These are phyloP conservation scores for Anarrhichthys ocellatus DNA, from an alignment of 2,113 vertebrate species.

Conservation along the genomic window DNA sequence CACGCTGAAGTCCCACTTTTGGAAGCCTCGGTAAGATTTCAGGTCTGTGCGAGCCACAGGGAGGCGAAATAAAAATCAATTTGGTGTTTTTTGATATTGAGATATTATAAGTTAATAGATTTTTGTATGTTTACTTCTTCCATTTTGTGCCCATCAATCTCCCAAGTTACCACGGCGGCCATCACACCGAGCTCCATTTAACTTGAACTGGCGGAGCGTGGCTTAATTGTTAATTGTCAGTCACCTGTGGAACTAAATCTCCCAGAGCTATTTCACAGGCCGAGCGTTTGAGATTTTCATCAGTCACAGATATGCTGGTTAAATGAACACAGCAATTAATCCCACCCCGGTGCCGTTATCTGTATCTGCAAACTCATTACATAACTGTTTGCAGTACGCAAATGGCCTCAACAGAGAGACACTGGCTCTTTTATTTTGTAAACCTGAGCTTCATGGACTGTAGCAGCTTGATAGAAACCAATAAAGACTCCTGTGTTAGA, in stretches of 20 bases:
- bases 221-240: slow-evolving; percentile 49
- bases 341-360: slow-evolving; percentile 55
- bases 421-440: slow-evolving; percentile 36
- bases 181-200: slow-evolving; percentile 11
- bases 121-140: slow-evolving; percentile 28
- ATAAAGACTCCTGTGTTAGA: slow-evolving; percentile 28
- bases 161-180: slow-evolving; percentile 13
- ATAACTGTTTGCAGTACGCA: slow-evolving; percentile 37
- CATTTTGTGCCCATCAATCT: slow-evolving; percentile 19
- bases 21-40: slow-evolving; percentile 4
- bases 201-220: slow-evolving; percentile 33
- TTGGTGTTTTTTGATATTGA: slow-evolving; percentile 7
- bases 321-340: slow-evolving; percentile 56
- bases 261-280: slow-evolving; percentile 33
- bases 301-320: slow-evolving; percentile 57
- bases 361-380: slow-evolving; percentile 50
- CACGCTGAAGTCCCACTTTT: slow-evolving; percentile 45
- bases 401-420: slow-evolving; percentile 17
- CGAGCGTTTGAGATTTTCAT: slow-evolving; percentile 48
- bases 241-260: slow-evolving; percentile 61
- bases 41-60: neutral
- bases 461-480: slow-evolving; percentile 29
- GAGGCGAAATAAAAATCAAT: slow-evolving; percentile 5
- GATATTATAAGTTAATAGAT: neutral
- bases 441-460: slow-evolving; percentile 37